phyloP scores from a whole-genome alignment of 2,888 invertebrate species.

The Cheilosia soror region DNA sequence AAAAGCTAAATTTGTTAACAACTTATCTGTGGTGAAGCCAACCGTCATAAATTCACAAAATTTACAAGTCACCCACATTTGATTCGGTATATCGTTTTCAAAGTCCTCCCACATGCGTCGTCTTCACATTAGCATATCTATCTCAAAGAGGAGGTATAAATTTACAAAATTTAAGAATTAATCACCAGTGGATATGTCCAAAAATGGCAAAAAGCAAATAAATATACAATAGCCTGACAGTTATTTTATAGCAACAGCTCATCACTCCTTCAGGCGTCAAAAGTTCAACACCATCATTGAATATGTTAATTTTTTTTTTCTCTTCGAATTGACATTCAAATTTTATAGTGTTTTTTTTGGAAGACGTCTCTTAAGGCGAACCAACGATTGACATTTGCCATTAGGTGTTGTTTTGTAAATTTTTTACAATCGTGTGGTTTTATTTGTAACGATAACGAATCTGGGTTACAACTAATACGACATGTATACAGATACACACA shows the following conservation, averaged over 20 bases:
- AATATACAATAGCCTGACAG: constrained; percentile 42
- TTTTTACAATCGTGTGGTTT: background rate
- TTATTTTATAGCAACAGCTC: constrained; percentile 48
- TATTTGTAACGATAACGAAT: background rate
- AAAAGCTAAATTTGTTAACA: constrained; percentile 43
- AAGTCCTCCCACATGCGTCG: constrained; percentile 48
- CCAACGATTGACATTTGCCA: too few species aligned
- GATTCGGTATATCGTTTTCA: background rate
- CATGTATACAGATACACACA: background rate
- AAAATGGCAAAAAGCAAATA: constrained; percentile 57
- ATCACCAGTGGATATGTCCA: constrained; percentile 39
- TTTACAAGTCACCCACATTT: constrained; percentile 63
- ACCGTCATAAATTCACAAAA: constrained; percentile 26
- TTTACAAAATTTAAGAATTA: constrained; percentile 35
- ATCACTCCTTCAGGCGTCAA: constrained; percentile 41
- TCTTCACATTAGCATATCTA: constrained; percentile 41
- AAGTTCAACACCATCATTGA: constrained; percentile 48
- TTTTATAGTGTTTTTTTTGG: constrained; percentile 3
- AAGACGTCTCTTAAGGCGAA: too few species aligned
- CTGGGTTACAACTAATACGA: constrained; percentile 15
- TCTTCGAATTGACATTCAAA: constrained; percentile 35
- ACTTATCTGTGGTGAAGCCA: constrained; percentile 34
- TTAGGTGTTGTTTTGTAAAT: background rate
- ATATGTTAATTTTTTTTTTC: constrained; percentile 33
- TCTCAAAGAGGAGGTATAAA: constrained; percentile 24